Evolutionary conservation across 2,797 vertebrate genomes (phyloP).

Genomic region (Limosa lapponica): DNA sequence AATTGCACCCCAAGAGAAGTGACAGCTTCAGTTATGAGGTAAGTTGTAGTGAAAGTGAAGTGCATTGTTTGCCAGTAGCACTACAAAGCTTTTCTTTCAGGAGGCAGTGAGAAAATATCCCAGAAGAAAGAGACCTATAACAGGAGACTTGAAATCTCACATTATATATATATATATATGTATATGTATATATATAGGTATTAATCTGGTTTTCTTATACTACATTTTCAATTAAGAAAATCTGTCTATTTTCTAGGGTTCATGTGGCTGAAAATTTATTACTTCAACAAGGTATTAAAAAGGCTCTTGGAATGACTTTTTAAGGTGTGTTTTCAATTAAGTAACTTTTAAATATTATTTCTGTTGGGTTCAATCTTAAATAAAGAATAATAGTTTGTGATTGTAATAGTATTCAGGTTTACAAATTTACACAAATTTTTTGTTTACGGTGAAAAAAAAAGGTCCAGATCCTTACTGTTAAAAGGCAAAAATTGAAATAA

Average conservation of each 20-base stretch:
- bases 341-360: background rate
- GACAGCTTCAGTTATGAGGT: background rate
- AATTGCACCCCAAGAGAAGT: accelerated
- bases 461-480: background rate
- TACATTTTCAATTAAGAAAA: background rate
- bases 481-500: background rate
- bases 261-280: background rate
- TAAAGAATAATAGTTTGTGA: background rate
- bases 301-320: background rate
- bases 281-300: background rate
- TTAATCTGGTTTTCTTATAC: background rate
- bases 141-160: background rate
- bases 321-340: background rate
- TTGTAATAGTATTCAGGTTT: background rate
- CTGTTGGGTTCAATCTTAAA: background rate
- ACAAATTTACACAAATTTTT: background rate
- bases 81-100: background rate
- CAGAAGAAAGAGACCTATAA: background rate
- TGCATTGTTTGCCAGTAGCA: background rate
- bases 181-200: background rate
- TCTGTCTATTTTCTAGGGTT: background rate
- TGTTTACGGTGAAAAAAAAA: background rate
- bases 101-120: background rate
- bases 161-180: background rate
- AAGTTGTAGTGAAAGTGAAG: background rate